phyloP scores from a whole-genome alignment of 1,140 invertebrate species.

The Zaprionus davidi region DNA sequence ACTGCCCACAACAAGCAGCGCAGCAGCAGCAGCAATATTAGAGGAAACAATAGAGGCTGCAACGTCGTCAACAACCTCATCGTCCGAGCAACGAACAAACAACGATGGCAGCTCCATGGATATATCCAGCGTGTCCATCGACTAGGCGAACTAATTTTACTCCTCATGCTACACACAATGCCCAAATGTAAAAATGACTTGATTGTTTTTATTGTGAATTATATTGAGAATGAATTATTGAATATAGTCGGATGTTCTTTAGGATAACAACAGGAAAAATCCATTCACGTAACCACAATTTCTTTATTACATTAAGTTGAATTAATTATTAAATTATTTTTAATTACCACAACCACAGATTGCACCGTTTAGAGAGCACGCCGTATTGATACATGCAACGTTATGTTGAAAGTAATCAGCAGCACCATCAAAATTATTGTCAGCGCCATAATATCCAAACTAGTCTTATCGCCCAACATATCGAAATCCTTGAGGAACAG shows the following conservation, averaged over 20 bases:
- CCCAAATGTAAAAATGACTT: slow-evolving; percentile 12
- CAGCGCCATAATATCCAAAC: slow-evolving; percentile 72
- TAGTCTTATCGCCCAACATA: slow-evolving; percentile 70
- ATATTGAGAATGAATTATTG: slow-evolving; percentile 16
- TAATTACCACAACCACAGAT: background rate
- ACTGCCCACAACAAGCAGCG: background rate
- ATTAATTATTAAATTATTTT: background rate
- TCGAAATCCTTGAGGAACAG: slow-evolving; percentile 85
- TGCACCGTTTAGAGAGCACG: slow-evolving; percentile 43
- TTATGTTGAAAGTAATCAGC: slow-evolving; percentile 59
- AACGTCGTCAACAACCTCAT: slow-evolving; percentile 12
- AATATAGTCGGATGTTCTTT: slow-evolving; percentile 7
- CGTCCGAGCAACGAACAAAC: slow-evolving; percentile 48
- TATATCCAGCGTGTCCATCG: slow-evolving; percentile 75
- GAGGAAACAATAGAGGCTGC: background rate
- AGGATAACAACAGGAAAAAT: background rate
- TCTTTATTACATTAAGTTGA: background rate
- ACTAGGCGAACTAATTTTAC: slow-evolving; percentile 29
- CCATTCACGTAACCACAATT: background rate
- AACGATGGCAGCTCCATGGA: slow-evolving; percentile 76
- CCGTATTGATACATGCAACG: slow-evolving; percentile 60
- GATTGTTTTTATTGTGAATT: slow-evolving; percentile 26
- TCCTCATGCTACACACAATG: background rate
- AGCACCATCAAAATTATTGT: slow-evolving; percentile 53
- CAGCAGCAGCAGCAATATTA: background rate